Evolutionary conservation across 2,888 invertebrate species (phyloP).

Genomic region (Mythimna vitellina): DNA sequence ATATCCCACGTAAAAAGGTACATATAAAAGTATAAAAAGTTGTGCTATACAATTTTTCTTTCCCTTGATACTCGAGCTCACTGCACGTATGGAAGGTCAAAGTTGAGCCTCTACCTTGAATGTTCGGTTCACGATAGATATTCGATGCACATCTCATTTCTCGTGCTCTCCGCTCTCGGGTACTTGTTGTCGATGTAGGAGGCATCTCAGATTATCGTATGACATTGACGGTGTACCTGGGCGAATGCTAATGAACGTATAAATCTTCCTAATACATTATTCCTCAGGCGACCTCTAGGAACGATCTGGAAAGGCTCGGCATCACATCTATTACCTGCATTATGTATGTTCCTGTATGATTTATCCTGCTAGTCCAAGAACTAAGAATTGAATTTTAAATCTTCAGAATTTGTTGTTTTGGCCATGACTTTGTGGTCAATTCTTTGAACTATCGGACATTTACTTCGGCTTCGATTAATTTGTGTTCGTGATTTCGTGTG

Average conservation of each 20-base stretch:
- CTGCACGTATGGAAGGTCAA: constrained; percentile 68
- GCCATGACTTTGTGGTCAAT: constrained; percentile 9
- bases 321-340: constrained; percentile 69
- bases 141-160: constrained; percentile 73
- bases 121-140: constrained; percentile 65
- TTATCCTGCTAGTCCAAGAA: constrained; percentile 54
- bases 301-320: constrained; percentile 71
- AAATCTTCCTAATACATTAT: constrained; percentile 74
- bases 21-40: neutral
- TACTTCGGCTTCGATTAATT: constrained; percentile 29
- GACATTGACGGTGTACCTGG: constrained; percentile 79
- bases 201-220: constrained; percentile 78
- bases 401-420: constrained; percentile 15
- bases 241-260: constrained; percentile 78
- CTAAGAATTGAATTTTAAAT: constrained; percentile 33
- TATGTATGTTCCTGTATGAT: constrained; percentile 62
- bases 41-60: constrained; percentile 10
- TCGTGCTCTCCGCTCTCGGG: constrained; percentile 64
- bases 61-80: constrained; percentile 11
- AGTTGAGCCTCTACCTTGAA: constrained; percentile 70
- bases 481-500: constrained; percentile 13
- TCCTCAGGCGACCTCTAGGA: constrained; percentile 71
- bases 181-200: constrained; percentile 68
- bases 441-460: constrained; percentile 21
- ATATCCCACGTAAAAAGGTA: neutral